Evolutionary conservation across 2,113 vertebrate species (phyloP).

Genomic region (Hymenochirus boettgeri): DNA sequence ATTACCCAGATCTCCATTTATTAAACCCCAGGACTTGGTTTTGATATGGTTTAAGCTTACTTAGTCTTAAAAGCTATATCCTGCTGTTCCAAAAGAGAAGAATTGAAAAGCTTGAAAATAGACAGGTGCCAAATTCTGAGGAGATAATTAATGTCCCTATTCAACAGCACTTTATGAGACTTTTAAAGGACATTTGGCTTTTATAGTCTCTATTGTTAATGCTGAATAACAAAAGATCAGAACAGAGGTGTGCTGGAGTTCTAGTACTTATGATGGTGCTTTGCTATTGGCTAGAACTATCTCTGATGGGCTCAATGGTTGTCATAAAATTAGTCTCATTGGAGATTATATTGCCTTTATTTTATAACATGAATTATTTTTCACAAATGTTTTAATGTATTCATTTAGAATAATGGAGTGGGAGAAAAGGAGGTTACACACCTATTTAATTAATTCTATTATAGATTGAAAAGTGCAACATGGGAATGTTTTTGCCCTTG

Average conservation of each 20-base stretch:
- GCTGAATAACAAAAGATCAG: constrained; percentile 25
- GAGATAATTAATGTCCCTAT: constrained; percentile 31
- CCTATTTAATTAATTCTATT: no score
- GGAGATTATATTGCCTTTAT: no score
- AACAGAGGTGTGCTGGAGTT: constrained; percentile 3
- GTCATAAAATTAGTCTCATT: no score
- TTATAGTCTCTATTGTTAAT: constrained; percentile 21
- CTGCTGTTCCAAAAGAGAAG: constrained; percentile 28
- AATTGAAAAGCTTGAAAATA: constrained; percentile 34
- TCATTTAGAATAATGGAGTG: no score
- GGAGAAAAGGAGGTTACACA: no score
- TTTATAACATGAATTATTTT: no score
- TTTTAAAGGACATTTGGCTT: constrained; percentile 36
- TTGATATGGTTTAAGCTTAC: constrained; percentile 34
- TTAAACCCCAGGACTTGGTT: constrained; percentile 38
- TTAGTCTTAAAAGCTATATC: constrained; percentile 39
- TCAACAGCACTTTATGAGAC: constrained; percentile 37
- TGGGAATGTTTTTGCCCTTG: no score
- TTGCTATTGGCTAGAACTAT: neutral
- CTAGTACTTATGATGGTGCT: neutral
- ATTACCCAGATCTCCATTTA: constrained; percentile 36
- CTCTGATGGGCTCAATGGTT: neutral
- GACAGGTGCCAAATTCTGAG: constrained; percentile 41
- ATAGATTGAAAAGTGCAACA: no score
- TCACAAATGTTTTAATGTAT: no score